Evolutionary conservation across 2,113 vertebrate genomes (phyloP).

Genomic region (Lagenorhynchus albirostris): DNA sequence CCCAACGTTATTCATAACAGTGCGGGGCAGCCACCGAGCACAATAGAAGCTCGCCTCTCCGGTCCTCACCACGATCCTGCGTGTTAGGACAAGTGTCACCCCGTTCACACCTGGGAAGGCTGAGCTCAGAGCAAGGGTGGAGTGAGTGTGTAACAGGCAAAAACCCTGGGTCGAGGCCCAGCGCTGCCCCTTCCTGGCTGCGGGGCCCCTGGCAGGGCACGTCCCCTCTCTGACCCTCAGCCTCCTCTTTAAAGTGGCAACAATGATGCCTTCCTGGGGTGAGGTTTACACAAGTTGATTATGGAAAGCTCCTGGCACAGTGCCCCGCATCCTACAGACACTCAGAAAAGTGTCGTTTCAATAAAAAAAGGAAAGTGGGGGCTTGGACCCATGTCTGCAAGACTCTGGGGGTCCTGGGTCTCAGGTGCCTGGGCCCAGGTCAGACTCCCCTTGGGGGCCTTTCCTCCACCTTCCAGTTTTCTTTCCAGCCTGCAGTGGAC

Average conservation of each 20-base stretch:
- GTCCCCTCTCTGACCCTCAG: not conserved
- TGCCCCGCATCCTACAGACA: accelerated
- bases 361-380: not conserved
- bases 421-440: not conserved
- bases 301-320: not conserved
- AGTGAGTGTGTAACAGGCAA: not conserved
- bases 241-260: not conserved
- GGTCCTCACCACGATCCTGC: accelerated
- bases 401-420: not conserved
- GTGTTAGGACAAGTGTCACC: not conserved
- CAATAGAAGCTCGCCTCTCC: not conserved
- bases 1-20: accelerated
- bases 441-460: not conserved
- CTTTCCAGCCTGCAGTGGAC: not conserved
- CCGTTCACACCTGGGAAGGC: not conserved
- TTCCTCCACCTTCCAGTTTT: not conserved
- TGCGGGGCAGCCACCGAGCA: accelerated
- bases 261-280: not conserved
- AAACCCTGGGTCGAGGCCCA: not conserved
- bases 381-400: accelerated
- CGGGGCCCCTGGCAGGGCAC: not conserved
- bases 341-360: not conserved
- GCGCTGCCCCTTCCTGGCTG: not conserved
- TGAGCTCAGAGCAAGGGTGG: not conserved
- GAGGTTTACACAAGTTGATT: not conserved